Percentiles rank a stretch among this genome's conserved stretches.
Evolutionary conservation across 2,797 vertebrate species (phyloP).

Genomic region (Vultur gryphus): DNA sequence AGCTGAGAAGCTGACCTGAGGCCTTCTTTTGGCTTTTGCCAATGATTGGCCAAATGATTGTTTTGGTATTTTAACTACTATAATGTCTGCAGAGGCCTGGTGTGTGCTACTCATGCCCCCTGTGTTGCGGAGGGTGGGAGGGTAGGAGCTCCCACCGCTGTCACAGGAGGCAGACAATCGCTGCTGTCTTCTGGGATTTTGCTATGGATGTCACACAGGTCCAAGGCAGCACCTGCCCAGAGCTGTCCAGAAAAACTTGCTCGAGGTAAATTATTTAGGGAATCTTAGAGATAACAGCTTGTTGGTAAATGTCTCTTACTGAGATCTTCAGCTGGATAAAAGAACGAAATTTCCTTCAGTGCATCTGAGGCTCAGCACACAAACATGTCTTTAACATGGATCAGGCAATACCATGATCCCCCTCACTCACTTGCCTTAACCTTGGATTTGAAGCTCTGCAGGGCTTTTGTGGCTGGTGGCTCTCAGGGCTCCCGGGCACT

Average conservation of each 20-base stretch:
- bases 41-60: neutral
- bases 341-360: neutral
- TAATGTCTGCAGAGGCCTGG: neutral
- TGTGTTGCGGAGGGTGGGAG: neutral
- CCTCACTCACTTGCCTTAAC: neutral
- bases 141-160: neutral
- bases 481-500: neutral
- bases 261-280: neutral
- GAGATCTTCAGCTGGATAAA: neutral
- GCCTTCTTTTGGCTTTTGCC: neutral
- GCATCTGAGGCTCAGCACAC: neutral
- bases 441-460: neutral
- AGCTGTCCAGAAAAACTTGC: neutral
- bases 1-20: neutral
- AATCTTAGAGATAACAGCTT: neutral
- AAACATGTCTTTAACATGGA: rapidly evolving
- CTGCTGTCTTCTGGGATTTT: neutral
- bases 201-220: neutral
- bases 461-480: neutral
- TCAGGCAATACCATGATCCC: neutral
- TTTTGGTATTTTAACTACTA: neutral
- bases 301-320: neutral
- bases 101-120: neutral
- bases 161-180: neutral
- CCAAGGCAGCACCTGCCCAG: neutral